Conservation (phyloP, 2,113 vertebrate species). For the Pipra filicauda region DNA sequence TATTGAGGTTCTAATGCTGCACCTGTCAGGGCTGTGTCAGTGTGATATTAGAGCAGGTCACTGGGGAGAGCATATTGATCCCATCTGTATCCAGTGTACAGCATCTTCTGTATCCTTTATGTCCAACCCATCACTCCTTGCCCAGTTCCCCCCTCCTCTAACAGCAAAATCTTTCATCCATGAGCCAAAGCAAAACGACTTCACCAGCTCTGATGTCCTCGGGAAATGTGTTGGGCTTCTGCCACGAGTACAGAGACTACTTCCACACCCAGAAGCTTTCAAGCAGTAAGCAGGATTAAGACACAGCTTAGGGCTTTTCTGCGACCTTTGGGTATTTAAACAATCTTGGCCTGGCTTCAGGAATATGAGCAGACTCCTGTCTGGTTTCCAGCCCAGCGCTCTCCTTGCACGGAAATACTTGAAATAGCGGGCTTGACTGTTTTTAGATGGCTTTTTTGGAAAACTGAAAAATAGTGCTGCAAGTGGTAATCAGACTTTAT, state of each 20-base stretch:
- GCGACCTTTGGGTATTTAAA: slow-evolving; percentile 52
- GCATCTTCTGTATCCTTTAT: slow-evolving; percentile 40
- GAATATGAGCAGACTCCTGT: not conserved
- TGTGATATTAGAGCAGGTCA: not conserved
- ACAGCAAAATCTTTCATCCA: slow-evolving; percentile 45
- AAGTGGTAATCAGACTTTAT: not conserved
- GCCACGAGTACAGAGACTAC: slow-evolving; percentile 14
- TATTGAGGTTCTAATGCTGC: slow-evolving; percentile 44
- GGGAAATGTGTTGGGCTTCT: slow-evolving; percentile 29
- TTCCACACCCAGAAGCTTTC: slow-evolving; percentile 45
- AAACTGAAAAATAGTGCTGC: not conserved
- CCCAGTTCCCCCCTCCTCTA: not conserved
- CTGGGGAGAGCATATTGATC: slow-evolving; percentile 34
- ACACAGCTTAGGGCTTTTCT: slow-evolving; percentile 9
- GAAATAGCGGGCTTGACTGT: not conserved
- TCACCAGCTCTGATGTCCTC: slow-evolving; percentile 39
- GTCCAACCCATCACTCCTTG: not conserved
- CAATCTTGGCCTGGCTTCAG: slow-evolving; percentile 8
- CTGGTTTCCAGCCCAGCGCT: not conserved
- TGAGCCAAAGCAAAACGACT: slow-evolving; percentile 36
- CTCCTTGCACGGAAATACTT: not conserved
- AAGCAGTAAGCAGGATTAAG: slow-evolving; percentile 39
- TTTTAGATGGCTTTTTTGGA: not conserved
- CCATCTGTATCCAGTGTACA: not conserved
- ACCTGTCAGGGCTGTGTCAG: slow-evolving; percentile 25